phyloP scores from a whole-genome alignment of 1,140 invertebrate species.

The Metopolophium dirhodum region DNA sequence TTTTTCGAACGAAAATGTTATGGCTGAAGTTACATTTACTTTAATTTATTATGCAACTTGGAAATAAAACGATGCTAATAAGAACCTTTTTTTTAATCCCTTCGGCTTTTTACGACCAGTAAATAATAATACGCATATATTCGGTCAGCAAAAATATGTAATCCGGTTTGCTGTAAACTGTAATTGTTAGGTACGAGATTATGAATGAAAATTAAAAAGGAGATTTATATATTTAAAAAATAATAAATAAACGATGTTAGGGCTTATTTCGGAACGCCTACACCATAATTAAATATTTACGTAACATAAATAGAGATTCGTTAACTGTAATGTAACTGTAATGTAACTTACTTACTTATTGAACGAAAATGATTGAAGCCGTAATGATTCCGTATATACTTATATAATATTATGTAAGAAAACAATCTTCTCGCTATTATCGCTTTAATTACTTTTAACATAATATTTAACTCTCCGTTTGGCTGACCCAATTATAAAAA shows the following conservation, averaged over 20 bases:
- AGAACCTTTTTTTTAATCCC: slow-evolving; percentile 33
- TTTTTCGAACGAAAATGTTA: background rate
- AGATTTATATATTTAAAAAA: background rate
- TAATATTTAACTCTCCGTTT: no score
- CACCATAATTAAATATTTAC: background rate
- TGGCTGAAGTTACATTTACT: background rate
- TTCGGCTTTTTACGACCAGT: background rate
- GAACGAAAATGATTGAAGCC: background rate
- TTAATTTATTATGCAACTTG: slow-evolving; percentile 16
- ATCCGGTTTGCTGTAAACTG: slow-evolving; percentile 30
- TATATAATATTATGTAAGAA: background rate
- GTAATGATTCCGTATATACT: background rate
- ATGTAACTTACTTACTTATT: no score
- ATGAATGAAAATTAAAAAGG: background rate
- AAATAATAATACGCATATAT: slow-evolving; percentile 28
- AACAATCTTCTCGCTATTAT: background rate
- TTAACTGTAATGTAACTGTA: no score
- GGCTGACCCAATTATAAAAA: no score
- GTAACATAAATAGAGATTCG: background rate
- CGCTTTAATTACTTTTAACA: background rate
- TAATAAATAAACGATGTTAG: background rate
- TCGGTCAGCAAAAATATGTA: slow-evolving; percentile 30
- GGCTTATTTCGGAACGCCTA: background rate
- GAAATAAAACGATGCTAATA: slow-evolving; percentile 34
- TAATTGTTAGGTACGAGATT: slow-evolving; percentile 35